Conservation (phyloP, 2,888 invertebrate species). For the Plemyria rubiginata region DNA sequence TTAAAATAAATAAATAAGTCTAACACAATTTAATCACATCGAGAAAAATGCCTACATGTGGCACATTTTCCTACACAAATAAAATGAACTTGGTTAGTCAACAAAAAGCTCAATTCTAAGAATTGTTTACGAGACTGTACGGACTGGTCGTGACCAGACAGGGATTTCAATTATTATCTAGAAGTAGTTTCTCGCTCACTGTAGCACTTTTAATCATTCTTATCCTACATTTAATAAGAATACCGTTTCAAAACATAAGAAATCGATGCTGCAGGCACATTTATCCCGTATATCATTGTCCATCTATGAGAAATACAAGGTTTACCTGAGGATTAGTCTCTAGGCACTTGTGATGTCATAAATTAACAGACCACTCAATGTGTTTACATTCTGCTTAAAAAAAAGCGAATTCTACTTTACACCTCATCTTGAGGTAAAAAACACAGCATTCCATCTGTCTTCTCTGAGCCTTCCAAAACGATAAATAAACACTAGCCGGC, state of each 20-base stretch:
- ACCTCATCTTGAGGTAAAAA: slow-evolving; percentile 74
- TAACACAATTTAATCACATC: too few relatives aligned
- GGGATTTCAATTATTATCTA: slow-evolving; percentile 83
- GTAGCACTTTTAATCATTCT: slow-evolving; percentile 75
- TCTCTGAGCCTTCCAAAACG: slow-evolving; percentile 81
- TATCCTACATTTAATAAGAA: slow-evolving; percentile 66
- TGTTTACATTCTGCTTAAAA: slow-evolving; percentile 67
- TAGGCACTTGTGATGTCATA: slow-evolving; percentile 45
- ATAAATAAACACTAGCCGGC: slow-evolving; percentile 82
- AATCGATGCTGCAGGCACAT: too few relatives aligned
- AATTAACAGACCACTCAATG: slow-evolving; percentile 54
- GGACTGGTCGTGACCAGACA: slow-evolving; percentile 78
- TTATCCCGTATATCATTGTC: too few relatives aligned
- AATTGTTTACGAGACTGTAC: slow-evolving; percentile 56
- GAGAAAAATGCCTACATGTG: too few relatives aligned
- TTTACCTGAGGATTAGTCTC: background rate
- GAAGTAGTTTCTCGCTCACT: slow-evolving; percentile 74
- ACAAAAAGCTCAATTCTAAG: background rate
- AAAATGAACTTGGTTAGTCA: background rate
- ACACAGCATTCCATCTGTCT: slow-evolving; percentile 82
- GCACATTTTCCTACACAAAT: too few relatives aligned
- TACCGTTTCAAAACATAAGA: slow-evolving; percentile 51
- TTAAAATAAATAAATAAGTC: too few relatives aligned
- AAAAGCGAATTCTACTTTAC: slow-evolving; percentile 71
- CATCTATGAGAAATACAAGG: too few relatives aligned